These are phyloP conservation scores for Cassiopea andromeda DNA, from an alignment of 30 jellyfish, hydroid and myxozoan species.

Conservation along the genomic window DNA sequence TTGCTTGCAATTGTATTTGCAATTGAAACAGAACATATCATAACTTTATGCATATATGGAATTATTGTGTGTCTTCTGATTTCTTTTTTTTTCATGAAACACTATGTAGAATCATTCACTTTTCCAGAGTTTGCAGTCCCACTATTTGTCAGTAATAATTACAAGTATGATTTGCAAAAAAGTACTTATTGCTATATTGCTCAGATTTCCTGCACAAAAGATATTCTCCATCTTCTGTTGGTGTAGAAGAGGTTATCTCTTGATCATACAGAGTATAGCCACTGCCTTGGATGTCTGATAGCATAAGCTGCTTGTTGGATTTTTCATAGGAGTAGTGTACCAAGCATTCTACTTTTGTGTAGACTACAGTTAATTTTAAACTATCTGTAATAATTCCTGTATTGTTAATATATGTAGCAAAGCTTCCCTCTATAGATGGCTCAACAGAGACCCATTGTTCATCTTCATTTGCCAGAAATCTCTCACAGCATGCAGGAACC, in stretches of 20 bases:
- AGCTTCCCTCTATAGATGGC: slow-evolving; percentile 48
- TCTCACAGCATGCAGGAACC: slow-evolving; percentile 27
- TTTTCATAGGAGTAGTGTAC: slow-evolving; percentile 37
- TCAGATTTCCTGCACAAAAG: slow-evolving; percentile 62
- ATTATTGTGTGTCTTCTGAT: neutral
- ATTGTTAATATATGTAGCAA: slow-evolving; percentile 35
- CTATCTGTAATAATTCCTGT: slow-evolving; percentile 22
- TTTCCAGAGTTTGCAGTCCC: slow-evolving; percentile 20
- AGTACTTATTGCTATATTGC: slow-evolving; percentile 23
- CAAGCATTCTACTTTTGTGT: slow-evolving; percentile 32
- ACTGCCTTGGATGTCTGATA: slow-evolving; percentile 45
- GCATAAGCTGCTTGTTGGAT: slow-evolving; percentile 28
- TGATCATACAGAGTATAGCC: slow-evolving; percentile 53
- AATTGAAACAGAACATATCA: slow-evolving; percentile 25
- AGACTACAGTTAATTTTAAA: neutral
- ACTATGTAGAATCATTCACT: neutral
- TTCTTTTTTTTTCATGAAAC: neutral
- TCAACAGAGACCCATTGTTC: slow-evolving; percentile 53
- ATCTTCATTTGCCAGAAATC: slow-evolving; percentile 39
- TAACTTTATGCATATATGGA: neutral
- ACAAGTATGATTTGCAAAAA: slow-evolving; percentile 35
- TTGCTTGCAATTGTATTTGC: slow-evolving; percentile 23
- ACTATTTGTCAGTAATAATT: slow-evolving; percentile 23
- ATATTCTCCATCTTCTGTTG: slow-evolving; percentile 48
- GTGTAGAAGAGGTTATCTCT: slow-evolving; percentile 56